Percentiles rank a stretch among this genome's conserved stretches.
Evolutionary conservation across 1,140 invertebrate species (phyloP).

Genomic region (Planococcus citri): DNA sequence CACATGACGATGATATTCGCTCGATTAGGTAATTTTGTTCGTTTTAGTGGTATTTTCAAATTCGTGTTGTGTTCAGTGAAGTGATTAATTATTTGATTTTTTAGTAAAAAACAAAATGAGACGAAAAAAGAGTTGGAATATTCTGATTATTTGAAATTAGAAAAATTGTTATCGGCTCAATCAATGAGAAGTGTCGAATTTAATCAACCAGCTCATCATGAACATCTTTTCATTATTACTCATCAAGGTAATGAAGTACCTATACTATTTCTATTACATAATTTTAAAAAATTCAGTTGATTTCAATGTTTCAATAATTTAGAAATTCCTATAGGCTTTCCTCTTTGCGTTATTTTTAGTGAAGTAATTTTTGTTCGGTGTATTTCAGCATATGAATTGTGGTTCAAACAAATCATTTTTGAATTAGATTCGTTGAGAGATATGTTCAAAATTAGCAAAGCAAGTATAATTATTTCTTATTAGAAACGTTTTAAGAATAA

Average conservation of each 20-base stretch:
- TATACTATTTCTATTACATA: background rate
- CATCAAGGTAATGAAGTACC: constrained; percentile 69
- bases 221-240: constrained; percentile 93
- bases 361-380: constrained; percentile 21
- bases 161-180: constrained; percentile 79
- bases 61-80: background rate
- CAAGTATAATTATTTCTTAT: constrained; percentile 29
- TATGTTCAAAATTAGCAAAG: constrained; percentile 61
- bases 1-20: background rate
- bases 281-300: background rate
- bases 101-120: background rate
- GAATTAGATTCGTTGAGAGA: constrained; percentile 85
- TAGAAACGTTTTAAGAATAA: too few relatives aligned
- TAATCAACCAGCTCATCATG: constrained; percentile 61
- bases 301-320: constrained; percentile 11
- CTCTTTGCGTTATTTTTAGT: too few relatives aligned
- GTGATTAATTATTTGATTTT: background rate
- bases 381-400: constrained; percentile 85
- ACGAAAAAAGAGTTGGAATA: constrained; percentile 37
- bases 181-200: constrained; percentile 60
- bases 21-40: background rate
- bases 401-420: constrained; percentile 99
- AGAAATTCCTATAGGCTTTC: too few relatives aligned
- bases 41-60: too few relatives aligned
- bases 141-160: constrained; percentile 75